Evolutionary conservation across 2,797 vertebrate genomes (phyloP), one percentile per base, ranked within the genome.

Genomic region (Liparis tanakae): DNA sequence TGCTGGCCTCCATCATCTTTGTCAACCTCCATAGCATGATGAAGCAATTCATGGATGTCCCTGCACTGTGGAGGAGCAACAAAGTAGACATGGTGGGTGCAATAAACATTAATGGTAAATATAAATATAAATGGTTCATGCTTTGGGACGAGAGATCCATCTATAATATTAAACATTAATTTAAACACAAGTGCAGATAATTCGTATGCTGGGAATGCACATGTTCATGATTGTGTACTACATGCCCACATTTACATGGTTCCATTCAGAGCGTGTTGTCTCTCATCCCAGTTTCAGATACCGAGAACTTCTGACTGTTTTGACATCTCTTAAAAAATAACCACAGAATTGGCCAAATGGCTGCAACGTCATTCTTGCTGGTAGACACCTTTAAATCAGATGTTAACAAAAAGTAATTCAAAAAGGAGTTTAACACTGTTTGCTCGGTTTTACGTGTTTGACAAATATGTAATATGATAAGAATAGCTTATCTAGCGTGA

Each of bases 21-120:
- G 88, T 96, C 61, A 99, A 99, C 88, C 94, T 99, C 58, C 96
- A 97, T 2, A 96, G 97, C 34, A 99, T 99, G 94, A 90, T 97
- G 91, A 96, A 94, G 87, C 98, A 99, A 82, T 96, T 98, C 76
- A 10, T 48, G 1, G 97, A 99, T 78, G 77, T 99, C 20, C 34
- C 76, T 18, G 58, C 12, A 0, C 94, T 99, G 57, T 99, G 97
- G 98, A 96, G 67, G 85, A 92, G 92, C 65, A 97, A 96, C 81
- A 90, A 74, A 48, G 79, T 95, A 3, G 98, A 99, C 82, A 94
- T 98, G 96, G 98, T 99, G 88, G 95, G 95, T 63, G 18, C 1
- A 41, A 7, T 12, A 30, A 56, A 69, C 46, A 10, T 8, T 9
- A n/a, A n/a, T n/a, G 13, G 13, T n/a, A n/a, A n/a, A n/a, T n/a